Percentiles rank a stretch among this genome's conserved stretches.
phyloP scores from a whole-genome alignment of 2,888 invertebrate species.

The Apamea anceps region DNA sequence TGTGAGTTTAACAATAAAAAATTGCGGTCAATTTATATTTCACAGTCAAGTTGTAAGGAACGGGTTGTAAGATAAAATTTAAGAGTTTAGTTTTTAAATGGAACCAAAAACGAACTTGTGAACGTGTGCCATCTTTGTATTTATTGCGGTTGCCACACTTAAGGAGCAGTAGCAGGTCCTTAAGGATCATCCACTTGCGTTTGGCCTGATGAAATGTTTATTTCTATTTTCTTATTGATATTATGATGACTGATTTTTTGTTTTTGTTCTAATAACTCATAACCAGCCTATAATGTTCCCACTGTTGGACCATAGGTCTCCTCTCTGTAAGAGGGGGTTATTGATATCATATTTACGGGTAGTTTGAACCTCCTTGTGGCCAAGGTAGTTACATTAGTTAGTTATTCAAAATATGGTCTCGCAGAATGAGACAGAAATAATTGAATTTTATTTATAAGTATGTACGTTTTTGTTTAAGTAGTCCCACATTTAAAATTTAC shows the following conservation, averaged over 20 bases:
- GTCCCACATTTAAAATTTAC: slow-evolving; percentile 24
- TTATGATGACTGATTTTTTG: too few species aligned
- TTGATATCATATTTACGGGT: neutral
- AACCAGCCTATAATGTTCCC: neutral
- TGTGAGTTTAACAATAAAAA: slow-evolving; percentile 33
- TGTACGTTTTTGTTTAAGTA: neutral
- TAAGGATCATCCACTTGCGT: neutral
- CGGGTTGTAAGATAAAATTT: neutral
- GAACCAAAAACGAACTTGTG: neutral
- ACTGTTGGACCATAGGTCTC: neutral
- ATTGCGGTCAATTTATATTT: slow-evolving; percentile 32
- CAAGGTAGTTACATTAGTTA: too few species aligned
- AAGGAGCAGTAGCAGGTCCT: neutral
- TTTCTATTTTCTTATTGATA: neutral
- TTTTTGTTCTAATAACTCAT: neutral
- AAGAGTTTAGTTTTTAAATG: neutral
- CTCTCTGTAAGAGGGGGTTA: neutral
- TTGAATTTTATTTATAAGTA: neutral
- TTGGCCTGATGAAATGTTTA: neutral
- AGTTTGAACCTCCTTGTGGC: neutral
- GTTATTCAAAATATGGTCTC: neutral
- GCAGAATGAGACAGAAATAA: neutral
- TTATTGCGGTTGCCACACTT: neutral
- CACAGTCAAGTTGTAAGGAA: neutral
- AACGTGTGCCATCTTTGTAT: neutral